Base-by-base conservation (phyloP, 2,113 vertebrate genomes). In the Menura novaehollandiae region DNA sequence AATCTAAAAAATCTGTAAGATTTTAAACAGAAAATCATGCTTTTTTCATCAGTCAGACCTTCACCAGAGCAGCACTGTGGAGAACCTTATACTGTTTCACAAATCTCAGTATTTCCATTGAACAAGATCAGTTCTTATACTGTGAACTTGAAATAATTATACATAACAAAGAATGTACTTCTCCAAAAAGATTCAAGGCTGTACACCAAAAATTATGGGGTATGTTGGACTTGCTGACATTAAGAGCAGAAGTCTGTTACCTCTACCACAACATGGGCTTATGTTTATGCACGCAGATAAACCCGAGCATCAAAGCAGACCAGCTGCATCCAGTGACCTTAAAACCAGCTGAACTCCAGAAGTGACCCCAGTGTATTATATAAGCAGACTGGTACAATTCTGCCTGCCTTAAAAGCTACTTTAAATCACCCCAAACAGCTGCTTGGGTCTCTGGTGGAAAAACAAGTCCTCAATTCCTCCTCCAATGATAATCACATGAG, bases 101-200 rank as follows among this genome's bases (percentile, higher is more conserved):
- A 75, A 69, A 49, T 30, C 11, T 73, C 46, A 62, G 53, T 27
- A 81, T 53, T 76, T 62, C 35, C n/a, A 71, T 23, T 33, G 41
- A 91, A 37, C 14, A 53, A 76, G 15, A 55, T 58, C 32, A 12
- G 33, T 55, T 89, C 22, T 66, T 67, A 39, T 0, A 35, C 20
- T 0, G 0, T 7, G 24, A 85, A 53, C 33, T 73, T 58, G 27
- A 74, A 59, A 43, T 37, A 66, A 69, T 15, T 37, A 21, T 1
- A 55, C 9, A 11, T 26, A 88, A n/a, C 23, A 51, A 83, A 55
- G n/a, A 49, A 85, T 58, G 49, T 69, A 59, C 21, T 76, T 83
- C 33, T 63, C 33, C 15, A 59, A 73, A 66, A 64, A 23, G 8
- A 63, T 33, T 47, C 15, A 46, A 52, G n/a, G 33, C 15, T 43